Base-by-base conservation (phyloP, 2,888 invertebrate genomes). In the Mantis religiosa region DNA sequence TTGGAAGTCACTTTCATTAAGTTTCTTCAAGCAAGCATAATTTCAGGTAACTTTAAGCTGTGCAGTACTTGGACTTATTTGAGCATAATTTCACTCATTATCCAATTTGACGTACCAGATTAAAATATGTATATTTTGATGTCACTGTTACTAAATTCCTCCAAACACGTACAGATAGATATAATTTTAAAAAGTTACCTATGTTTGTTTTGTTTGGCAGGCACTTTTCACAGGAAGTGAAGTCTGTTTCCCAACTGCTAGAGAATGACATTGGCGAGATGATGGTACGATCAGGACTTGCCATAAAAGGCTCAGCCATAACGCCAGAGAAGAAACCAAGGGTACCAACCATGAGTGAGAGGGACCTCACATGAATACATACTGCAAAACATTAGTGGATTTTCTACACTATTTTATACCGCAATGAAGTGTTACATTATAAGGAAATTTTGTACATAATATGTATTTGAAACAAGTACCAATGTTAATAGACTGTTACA, bases 301-400 rank as follows among this genome's bases (percentile, higher is more conserved):
- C 94, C 83, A 94, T 95, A 90, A 93, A 94, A 91, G 95, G 95
- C 85, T 93, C 94, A 91, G 94, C 95, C 91, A 95, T 95, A 91
- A 93, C 94, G 89, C 95, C 95, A 3, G 94, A 94, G 92, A 92
- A 93, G 91, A 95, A 95, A 92, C 95, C 95, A 88, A 93, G 94
- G 90, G 94, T 94, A 91, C 95, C 94, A 91, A 94, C 94, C 90
- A 94, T 95, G 94, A 94, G 94, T 92, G 95, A 95, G 93, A 93
- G 94, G 87, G 95, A 95, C 92, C 93, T 95, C 82, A 95, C 94
- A 88, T 91, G 93, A 87, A 83, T 85, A 8, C 89, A 89, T 28
- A 90, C 85, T 20, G 83, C 86, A 27, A 87, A 71, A 81, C 86
- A 30, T 7, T 86, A 20, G 28, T 3, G 14, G 4, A 1, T 71